Base-by-base conservation (phyloP, 2,888 invertebrate genomes). In the Suillia variegata region DNA sequence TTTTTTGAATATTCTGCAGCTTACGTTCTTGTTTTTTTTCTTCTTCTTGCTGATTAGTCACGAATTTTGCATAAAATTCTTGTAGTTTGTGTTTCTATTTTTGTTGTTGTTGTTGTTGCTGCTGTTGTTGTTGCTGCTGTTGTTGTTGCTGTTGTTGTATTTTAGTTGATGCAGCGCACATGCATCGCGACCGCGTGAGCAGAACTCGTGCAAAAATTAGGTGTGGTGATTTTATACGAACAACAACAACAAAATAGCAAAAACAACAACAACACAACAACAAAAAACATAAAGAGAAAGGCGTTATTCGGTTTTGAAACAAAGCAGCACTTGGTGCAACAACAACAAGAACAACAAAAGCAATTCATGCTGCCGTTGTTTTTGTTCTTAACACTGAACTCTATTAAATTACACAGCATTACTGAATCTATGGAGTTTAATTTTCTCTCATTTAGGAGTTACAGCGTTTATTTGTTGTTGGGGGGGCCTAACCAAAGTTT, bases 31-130 rank as follows among this genome's bases (percentile, higher is more conserved):
- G 8, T n/a, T 45, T 13, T 18, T 20, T 45, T 45, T 45, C 8
- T 17, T n/a, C n/a, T 38, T 13, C n/a, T 24, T 26, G 5, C 15
- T 50, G 50, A 50, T 50, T 50, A 50, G 50, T 50, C 50, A 50
- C 50, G 50, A 50, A 24, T 50, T 50, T 50, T 50, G 50, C 50
- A 50, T 50, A 50, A 50, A 48, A 50, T 50, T 50, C 24, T 50
- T 21, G 6, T 50, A 17, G 50, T 45, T 45, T 45, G 17, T 20
- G 18, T 18, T 5, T 38, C n/a, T n/a, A 38, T 8, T 45, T 17
- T 45, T 45, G 45, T 18, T 45, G 34, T 49, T 26, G 49, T 26
- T 22, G 26, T n/a, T 47, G 5, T 47, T 47, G 15, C 15, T 21
- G 15, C 18, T 21, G 26, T 21, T 50, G 26, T 20, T 50, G 51